These are phyloP conservation scores for Cecidostiba fungosa DNA, from an alignment of 2,888 invertebrate species.

Conservation along the genomic window DNA sequence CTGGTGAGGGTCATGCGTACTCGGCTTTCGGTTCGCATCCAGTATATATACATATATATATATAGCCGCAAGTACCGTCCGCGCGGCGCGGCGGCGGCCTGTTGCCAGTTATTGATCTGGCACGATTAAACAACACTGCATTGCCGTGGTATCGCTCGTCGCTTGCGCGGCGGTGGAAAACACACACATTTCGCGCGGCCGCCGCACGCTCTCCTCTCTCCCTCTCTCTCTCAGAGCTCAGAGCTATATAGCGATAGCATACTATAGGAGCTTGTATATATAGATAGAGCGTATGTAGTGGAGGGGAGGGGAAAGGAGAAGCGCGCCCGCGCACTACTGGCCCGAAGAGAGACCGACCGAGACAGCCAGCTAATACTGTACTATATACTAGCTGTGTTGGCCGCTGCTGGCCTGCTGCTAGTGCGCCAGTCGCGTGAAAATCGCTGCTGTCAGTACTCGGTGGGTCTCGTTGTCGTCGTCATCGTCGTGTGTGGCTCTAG, in stretches of 20 bases:
- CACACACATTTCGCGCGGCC: not conserved
- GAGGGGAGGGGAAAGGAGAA: not conserved
- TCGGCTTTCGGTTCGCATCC: conserved; percentile 53
- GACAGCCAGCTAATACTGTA: conserved; percentile 20
- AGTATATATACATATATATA: not conserved
- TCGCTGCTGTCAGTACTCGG: conserved; percentile 11
- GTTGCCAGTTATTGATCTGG: conserved; percentile 80
- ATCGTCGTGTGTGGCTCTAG: not conserved
- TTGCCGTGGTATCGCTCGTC: conserved; percentile 74
- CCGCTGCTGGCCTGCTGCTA: not conserved
- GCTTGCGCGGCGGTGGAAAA: not conserved
- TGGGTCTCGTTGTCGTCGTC: conserved; percentile 9
- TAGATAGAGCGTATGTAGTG: not conserved
- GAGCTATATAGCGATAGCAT: not conserved
- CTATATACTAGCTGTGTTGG: conserved; percentile 22
- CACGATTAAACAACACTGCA: conserved; percentile 79
- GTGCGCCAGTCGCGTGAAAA: conserved; percentile 2
- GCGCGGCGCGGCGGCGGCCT: conserved; percentile 71
- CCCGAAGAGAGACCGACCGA: conserved; percentile 7
- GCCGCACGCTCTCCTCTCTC: not conserved
- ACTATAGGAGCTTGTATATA: not conserved
- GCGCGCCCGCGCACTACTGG: not conserved
- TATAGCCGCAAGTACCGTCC: conserved; percentile 17
- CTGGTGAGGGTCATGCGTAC: conserved; percentile 41
- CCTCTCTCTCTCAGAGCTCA: conserved; percentile 58